Evolutionary conservation across 2,888 invertebrate species (phyloP).

Genomic region (Eristalis arbustorum): DNA sequence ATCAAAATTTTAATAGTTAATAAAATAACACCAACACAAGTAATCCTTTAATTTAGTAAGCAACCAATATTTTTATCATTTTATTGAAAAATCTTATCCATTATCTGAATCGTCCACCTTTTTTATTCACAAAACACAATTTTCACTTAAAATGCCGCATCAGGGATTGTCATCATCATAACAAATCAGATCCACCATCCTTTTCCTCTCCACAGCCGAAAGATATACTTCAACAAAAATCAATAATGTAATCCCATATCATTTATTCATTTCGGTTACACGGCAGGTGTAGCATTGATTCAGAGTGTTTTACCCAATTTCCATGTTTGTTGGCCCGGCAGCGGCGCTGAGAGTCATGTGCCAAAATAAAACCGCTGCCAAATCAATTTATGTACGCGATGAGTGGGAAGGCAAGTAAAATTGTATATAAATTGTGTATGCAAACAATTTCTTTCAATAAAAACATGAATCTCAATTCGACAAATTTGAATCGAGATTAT

Average conservation of each 20-base stretch:
- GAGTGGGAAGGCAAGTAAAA: slow-evolving; percentile 17
- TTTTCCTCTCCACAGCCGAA: neutral
- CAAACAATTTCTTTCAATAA: slow-evolving; percentile 29
- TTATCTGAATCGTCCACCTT: neutral
- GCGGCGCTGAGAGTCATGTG: slow-evolving; percentile 8
- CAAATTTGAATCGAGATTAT: slow-evolving; percentile 32
- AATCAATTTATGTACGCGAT: slow-evolving; percentile 42
- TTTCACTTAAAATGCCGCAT: neutral
- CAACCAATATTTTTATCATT: neutral
- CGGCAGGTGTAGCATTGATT: slow-evolving; percentile 50
- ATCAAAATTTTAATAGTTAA: too few relatives aligned
- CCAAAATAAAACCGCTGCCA: slow-evolving; percentile 20
- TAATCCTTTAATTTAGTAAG: too few relatives aligned
- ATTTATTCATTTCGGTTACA: slow-evolving; percentile 50
- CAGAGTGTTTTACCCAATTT: slow-evolving; percentile 55
- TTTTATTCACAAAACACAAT: neutral
- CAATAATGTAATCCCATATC: slow-evolving; percentile 50
- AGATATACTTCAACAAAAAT: slow-evolving; percentile 4
- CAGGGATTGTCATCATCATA: neutral
- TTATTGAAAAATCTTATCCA: neutral
- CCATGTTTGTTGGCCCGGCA: neutral
- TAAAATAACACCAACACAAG: too few relatives aligned
- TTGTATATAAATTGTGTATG: slow-evolving; percentile 41
- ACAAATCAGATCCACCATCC: neutral
- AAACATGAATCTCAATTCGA: slow-evolving; percentile 45